phyloP scores from a whole-genome alignment of 1,140 invertebrate species.

The Sarcophaga bullata region DNA sequence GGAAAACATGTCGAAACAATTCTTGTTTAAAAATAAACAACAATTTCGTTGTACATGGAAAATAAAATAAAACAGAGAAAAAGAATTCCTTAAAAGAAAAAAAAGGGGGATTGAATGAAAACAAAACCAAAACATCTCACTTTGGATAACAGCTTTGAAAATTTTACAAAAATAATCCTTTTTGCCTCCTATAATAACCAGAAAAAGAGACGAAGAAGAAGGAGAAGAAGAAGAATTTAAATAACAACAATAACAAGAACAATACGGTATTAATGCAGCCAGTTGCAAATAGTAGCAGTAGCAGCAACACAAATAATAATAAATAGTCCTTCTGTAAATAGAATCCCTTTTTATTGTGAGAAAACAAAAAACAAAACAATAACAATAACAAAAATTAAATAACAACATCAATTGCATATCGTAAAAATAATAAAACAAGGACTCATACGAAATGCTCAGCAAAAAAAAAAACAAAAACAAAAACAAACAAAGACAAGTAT shows the following conservation, averaged over 20 bases:
- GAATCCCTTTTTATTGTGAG: neutral
- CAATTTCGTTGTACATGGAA: neutral
- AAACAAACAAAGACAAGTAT: neutral
- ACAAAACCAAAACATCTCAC: slow-evolving; percentile 5
- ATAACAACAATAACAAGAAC: slow-evolving; percentile 2
- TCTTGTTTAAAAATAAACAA: neutral
- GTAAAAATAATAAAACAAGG: neutral
- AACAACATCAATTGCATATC: no score
- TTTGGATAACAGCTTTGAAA: neutral
- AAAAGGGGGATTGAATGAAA: neutral
- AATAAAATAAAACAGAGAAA: neutral
- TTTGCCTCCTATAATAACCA: neutral
- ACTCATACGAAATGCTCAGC: neutral
- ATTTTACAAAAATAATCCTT: slow-evolving; percentile 20
- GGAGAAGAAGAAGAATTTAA: neutral
- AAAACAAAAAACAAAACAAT: neutral
- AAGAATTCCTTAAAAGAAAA: neutral
- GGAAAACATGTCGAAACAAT: slow-evolving; percentile 10
- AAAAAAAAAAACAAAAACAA: no score
- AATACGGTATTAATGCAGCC: neutral
- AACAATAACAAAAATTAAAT: neutral
- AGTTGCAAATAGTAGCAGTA: neutral
- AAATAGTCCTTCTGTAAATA: slow-evolving; percentile 12
- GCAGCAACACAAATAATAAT: neutral
- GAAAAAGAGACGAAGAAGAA: no score